A percentile compares a stretch with the other conserved stretches of the same genome.
Evolutionary conservation across 2,797 vertebrate genomes (phyloP).

Genomic region (Peromyscus aztecus): DNA sequence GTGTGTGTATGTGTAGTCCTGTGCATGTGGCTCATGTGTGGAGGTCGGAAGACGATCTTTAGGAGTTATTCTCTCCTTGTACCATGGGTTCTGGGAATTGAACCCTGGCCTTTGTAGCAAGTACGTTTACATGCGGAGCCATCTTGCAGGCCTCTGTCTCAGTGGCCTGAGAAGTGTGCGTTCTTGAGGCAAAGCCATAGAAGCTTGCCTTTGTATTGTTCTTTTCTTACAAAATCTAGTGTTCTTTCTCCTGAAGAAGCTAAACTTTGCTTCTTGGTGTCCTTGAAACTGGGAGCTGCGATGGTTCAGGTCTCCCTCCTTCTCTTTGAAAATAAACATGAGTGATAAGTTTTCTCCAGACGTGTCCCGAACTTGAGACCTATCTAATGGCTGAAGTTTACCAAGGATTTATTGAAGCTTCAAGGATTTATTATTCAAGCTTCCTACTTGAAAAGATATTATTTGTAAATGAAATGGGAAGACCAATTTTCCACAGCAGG

Average conservation of each 20-base stretch:
- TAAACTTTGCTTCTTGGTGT: not conserved
- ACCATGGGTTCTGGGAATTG: not conserved
- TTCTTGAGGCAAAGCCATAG: slow-evolving; percentile 37
- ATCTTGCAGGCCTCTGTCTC: not conserved
- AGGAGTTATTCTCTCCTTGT: not conserved
- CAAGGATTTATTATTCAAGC: slow-evolving; percentile 65
- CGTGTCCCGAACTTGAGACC: slow-evolving; percentile 15
- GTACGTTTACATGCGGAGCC: not conserved
- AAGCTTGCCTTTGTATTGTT: not conserved
- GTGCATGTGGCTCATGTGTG: not conserved
- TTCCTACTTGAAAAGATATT: slow-evolving; percentile 67
- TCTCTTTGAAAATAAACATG: slow-evolving; percentile 55
- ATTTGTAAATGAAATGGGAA: slow-evolving; percentile 58
- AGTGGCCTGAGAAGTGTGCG: not conserved
- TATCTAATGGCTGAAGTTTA: slow-evolving; percentile 54
- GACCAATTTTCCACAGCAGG: slow-evolving; percentile 66
- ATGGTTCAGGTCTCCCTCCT: slow-evolving; percentile 10
- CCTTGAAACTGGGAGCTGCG: not conserved
- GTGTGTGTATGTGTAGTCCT: too few species aligned
- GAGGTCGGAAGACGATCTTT: not conserved
- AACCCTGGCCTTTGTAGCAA: not conserved
- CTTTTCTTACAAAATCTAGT: slow-evolving; percentile 16
- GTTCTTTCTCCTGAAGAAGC: not conserved
- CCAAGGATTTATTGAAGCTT: slow-evolving; percentile 63
- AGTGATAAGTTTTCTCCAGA: slow-evolving; percentile 57